Base-by-base conservation (phyloP, 2,113 vertebrate genomes). In the Austrofundulus limnaeus region DNA sequence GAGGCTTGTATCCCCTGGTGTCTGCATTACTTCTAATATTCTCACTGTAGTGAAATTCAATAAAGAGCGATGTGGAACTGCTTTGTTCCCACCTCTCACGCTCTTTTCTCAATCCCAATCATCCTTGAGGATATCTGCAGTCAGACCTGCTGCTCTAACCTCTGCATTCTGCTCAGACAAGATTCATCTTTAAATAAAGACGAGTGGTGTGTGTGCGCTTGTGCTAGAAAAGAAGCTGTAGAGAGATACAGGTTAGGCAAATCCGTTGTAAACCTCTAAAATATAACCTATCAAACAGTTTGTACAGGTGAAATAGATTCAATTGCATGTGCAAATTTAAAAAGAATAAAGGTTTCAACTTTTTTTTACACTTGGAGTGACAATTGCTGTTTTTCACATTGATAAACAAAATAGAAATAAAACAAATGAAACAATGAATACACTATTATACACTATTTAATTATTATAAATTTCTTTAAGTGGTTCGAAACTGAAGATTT, bases 11-110 rank as follows among this genome's bases (percentile, higher is more conserved):
- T 77, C 55, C 61, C 51, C 52, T 23, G 9, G 45, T 38, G 47
- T 66, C 61, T 52, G 13, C 37, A 72, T 73, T 17, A 16, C 28
- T 73, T 70, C 74, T 78, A 65, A 53, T 64, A 63, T 74, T 87
- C 63, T 67, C 75, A 67, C 58, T 63, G 54, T 74, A 61, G 71
- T 53, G 66, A 66, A 60, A 60, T 73, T 84, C 72, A 84, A 81
- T 85, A 80, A 66, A 60, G 78, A 88, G 81, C 83, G 85, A 88
- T 75, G 86, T 78, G 83, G 70, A 53, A 72, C 50, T 80, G 76
- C 74, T 81, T 70, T 70, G 39, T 39, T 65, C 21, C 34, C 62
- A 61, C 82, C 71, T 90, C 87, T 86, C 82, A 83, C 74, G 48
- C 78, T 80, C 79, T 70, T 66, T 80, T 69, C 71, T 47, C 60